Conservation (phyloP, 2,113 vertebrate genomes). For the Rhadina sibilatrix region DNA sequence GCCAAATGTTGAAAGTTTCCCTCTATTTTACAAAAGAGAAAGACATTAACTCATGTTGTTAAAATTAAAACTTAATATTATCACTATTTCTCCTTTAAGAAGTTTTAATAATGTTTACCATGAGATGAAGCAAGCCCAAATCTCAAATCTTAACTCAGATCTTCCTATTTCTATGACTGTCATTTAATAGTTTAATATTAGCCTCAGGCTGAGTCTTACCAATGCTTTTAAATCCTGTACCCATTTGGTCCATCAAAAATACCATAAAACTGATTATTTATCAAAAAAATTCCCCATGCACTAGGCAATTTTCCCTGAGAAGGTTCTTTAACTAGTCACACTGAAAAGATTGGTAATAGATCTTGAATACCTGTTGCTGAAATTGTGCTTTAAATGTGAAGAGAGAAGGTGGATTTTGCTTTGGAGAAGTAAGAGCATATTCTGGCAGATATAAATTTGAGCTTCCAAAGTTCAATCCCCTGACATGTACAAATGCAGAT, state of each 20-base stretch:
- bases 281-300: background rate
- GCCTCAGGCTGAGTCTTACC: background rate
- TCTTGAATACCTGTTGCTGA: background rate
- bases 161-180: background rate
- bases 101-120: background rate
- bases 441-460: background rate
- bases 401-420: background rate
- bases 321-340: background rate
- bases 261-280: background rate
- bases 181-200: background rate
- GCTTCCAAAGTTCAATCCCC: background rate
- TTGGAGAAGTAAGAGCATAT: background rate
- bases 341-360: background rate
- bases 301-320: background rate
- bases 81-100: background rate
- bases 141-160: background rate
- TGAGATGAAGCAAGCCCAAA: background rate
- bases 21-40: background rate
- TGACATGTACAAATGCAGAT: background rate
- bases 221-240: background rate
- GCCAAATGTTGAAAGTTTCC: background rate
- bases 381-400: background rate
- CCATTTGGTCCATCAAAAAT: background rate
- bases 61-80: background rate
- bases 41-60: background rate